Evolutionary conservation across 1,140 invertebrate species (phyloP), one percentile per base, ranked within the genome.

Genomic region (Pseudomyrmex gracilis): DNA sequence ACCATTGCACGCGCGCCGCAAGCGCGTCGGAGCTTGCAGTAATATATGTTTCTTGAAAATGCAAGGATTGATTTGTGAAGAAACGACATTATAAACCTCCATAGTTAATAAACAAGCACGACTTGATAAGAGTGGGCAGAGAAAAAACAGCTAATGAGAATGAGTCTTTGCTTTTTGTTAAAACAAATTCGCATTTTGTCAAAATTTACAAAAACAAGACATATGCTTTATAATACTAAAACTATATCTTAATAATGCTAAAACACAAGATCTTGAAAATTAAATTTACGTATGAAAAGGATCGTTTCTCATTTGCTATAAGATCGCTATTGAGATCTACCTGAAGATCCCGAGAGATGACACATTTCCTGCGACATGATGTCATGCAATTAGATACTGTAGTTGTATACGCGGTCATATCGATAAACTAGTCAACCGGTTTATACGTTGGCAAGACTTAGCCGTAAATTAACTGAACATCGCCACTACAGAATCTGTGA

Each of bases 381-480:
- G 53, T 82, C 64, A 61, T 24, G 85, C 82, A 88, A 88, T 88
- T 88, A 87, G 70, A 71, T 57, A 63, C 61, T 63, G 80, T 71
- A 53, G 67, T 57, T 71, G 66, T 67, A 68, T n/a, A 45, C 51
- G 51, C 12, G 51, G 61, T 24, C 76, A 71, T 87, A 87, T 87
- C 68, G 82, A 85, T 53, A 68, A 87, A 87, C 82, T 84, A 74
- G 20, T 70, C 22, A 58, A 60, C 51, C 86, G 43, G 68, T 80
- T 87, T 57, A 63, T 80, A 64, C 60, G 77, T 87, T 71, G 45
- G 67, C 51, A 43, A 34, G 55, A 55, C 61, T 64, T 67, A 58
- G 57, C 66, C 55, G 80, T 58, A 87, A 87, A 86, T 87, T 87
- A 83, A 84, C 47, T 58, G 20, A 20, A 66, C 43, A 20, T 22